These are phyloP conservation scores for Patella depressa DNA, from an alignment of 2,888 invertebrate genomes.

Conservation along the genomic window DNA sequence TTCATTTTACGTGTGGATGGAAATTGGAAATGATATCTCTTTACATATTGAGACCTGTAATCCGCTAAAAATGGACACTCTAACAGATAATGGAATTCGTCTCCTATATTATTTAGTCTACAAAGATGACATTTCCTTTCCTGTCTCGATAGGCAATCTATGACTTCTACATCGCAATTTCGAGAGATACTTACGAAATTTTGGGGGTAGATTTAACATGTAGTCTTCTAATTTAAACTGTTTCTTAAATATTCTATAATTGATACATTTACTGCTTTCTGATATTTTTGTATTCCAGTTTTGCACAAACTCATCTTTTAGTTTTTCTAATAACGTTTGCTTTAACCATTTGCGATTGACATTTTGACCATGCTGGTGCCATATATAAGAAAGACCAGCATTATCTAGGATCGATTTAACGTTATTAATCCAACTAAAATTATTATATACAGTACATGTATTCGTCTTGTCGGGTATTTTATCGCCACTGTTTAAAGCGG, in stretches of 20 bases:
- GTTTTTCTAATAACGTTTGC: neutral
- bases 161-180: constrained; percentile 1
- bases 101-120: neutral
- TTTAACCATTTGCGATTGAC: neutral
- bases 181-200: neutral
- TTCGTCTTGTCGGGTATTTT: neutral
- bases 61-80: neutral
- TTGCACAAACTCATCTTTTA: neutral
- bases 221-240: neutral
- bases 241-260: constrained; percentile 4
- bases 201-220: neutral
- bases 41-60: neutral
- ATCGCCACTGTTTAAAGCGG: neutral
- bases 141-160: neutral
- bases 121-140: neutral
- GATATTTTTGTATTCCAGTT: neutral
- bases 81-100: neutral
- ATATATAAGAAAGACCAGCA: neutral
- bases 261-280: neutral
- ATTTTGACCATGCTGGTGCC: neutral
- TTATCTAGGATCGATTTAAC: neutral
- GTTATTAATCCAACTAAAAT: too few relatives aligned
- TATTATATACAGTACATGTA: too few relatives aligned
- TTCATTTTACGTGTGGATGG: too few relatives aligned
- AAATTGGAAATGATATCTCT: neutral